Evolutionary conservation across 2,888 invertebrate species (phyloP), one percentile per base, ranked within the genome.

Genomic region (Deilephila elpenor): DNA sequence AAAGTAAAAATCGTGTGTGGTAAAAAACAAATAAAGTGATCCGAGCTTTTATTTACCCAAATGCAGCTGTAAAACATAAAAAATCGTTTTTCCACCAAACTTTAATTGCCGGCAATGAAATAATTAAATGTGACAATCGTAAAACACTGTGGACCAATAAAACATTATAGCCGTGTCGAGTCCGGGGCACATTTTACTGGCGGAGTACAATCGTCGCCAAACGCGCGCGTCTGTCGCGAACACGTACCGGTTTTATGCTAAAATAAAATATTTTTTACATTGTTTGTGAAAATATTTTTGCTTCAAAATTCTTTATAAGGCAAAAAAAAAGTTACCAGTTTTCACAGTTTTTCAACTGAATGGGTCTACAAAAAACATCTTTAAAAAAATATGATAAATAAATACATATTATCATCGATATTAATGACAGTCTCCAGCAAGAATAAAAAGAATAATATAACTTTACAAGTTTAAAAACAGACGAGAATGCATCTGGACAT

Each of bases 91-190:
- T 92, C 90, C 87, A 90, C 92, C 88, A 91, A 93, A 93, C 88
- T 93, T 93, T 94, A 93, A 94, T 94, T 93, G 93, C 93, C 85
- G 82, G 90, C 93, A 93, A 93, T 94, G 91, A 93, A 94, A 91
- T 94, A 94, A 94, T 94, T 94, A 94, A 94, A 94, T 90, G 92
- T 90, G 93, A 93, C 93, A 93, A 89, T 93, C 94, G 92, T 94
- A 94, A 94, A 94, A 91, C 92, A 93, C 88, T 86, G 89, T 82
- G 81, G 78, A 78, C 78, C 78, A 85, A 92, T 93, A 93, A 94
- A 93, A 92, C 90, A 92, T 92, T 89, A 91, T 87, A 84, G 87
- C 89, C 87, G 84, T 88, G 87, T 86, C 88, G 85, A 83, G 78
- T 83, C 73, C 77, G 83, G 85, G 83, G 85, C 87, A 87, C 82